phyloP scores from a whole-genome alignment of 2,113 vertebrate species.

The Calyptomena viridis region DNA sequence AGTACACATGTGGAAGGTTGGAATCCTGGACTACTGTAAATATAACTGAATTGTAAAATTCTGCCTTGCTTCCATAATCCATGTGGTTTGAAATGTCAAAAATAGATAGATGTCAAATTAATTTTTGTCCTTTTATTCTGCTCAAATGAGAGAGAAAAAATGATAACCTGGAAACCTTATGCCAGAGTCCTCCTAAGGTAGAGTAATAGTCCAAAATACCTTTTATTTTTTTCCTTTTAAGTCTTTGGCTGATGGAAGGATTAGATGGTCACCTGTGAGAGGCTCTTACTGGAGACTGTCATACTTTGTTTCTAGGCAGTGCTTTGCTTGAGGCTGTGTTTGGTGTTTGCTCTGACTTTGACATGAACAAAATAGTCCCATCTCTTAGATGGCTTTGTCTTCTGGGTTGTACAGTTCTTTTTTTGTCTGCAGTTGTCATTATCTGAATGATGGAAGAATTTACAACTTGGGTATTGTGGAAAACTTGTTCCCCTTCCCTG shows the following conservation, averaged over 20 bases:
- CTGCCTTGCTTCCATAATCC: neutral
- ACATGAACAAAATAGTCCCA: neutral
- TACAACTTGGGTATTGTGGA: neutral
- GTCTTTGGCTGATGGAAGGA: neutral
- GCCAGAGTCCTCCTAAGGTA: neutral
- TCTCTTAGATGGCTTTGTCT: neutral
- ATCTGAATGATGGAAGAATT: slow-evolving; percentile 19
- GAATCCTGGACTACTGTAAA: neutral
- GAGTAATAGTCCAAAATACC: neutral
- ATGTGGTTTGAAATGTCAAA: neutral
- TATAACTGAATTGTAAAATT: neutral
- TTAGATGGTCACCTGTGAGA: neutral
- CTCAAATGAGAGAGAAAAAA: neutral
- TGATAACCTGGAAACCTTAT: neutral
- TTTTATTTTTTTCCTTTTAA: neutral
- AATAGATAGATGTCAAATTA: neutral
- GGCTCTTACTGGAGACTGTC: neutral
- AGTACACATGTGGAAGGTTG: neutral
- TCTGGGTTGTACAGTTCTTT: neutral
- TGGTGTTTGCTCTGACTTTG: neutral
- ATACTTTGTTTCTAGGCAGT: neutral
- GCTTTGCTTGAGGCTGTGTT: neutral
- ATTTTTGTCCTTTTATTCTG: neutral
- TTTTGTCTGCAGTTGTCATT: slow-evolving; percentile 42
- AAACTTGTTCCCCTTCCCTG: neutral